Evolutionary conservation across 2,797 vertebrate genomes (phyloP).

Genomic region (Cheirogaleus major): DNA sequence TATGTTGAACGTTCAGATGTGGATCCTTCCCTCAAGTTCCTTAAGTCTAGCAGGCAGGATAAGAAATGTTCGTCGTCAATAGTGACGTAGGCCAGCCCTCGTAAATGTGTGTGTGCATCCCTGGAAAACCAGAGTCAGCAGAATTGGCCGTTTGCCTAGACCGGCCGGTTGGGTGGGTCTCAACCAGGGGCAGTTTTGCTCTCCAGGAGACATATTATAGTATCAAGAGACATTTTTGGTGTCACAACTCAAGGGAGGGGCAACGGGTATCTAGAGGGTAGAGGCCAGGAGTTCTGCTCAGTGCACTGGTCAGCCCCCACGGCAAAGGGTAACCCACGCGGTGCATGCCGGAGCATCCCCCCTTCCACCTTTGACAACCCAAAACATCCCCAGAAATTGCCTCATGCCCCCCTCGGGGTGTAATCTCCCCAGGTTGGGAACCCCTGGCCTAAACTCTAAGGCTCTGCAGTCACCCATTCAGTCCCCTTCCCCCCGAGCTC

Average conservation of each 20-base stretch:
- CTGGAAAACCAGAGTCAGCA: background rate
- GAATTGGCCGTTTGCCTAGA: background rate
- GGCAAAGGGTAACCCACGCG: background rate
- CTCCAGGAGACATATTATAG: fast-evolving
- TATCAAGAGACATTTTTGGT: background rate
- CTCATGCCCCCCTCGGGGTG: background rate
- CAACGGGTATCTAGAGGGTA: background rate
- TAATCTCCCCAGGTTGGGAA: background rate
- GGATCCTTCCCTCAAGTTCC: background rate
- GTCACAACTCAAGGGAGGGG: background rate
- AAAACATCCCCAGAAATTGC: background rate
- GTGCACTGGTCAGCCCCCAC: fast-evolving
- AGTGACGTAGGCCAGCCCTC: background rate
- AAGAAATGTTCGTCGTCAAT: background rate
- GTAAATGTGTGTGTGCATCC: too few relatives aligned
- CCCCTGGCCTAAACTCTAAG: background rate
- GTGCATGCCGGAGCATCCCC: background rate
- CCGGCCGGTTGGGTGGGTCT: background rate
- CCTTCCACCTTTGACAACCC: background rate
- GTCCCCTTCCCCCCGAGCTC: background rate
- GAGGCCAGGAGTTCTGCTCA: background rate
- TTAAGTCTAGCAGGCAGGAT: background rate
- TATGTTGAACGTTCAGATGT: background rate
- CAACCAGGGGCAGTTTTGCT: background rate
- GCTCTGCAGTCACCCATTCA: background rate